A percentile compares a stretch with the other conserved stretches of the same genome.
Evolutionary conservation across 2,113 vertebrate genomes (phyloP).

Genomic region (Eira barbara): DNA sequence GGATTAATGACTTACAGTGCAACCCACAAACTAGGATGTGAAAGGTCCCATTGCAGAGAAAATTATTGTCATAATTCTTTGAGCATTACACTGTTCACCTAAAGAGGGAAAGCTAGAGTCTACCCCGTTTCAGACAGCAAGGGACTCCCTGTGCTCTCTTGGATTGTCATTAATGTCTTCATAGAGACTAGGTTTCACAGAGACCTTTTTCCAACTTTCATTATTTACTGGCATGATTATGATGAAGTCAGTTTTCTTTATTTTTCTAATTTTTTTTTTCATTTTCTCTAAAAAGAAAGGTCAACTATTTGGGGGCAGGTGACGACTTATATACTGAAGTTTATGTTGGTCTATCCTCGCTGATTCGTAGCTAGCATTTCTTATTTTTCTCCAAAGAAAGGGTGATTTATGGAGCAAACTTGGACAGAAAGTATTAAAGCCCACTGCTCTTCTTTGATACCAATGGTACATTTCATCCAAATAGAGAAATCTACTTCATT

Average conservation of each 20-base stretch:
- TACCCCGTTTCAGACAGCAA: neutral
- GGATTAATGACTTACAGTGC: neutral
- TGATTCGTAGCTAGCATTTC: neutral
- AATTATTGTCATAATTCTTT: neutral
- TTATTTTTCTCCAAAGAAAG: neutral
- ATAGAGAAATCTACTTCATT: constrained; percentile 25
- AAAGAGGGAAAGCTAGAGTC: neutral
- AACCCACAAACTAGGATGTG: neutral
- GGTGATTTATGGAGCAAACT: constrained; percentile 16
- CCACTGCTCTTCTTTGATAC: neutral
- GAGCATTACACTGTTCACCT: neutral
- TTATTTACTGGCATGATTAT: neutral
- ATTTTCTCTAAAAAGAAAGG: neutral
- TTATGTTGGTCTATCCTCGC: neutral
- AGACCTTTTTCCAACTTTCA: neutral
- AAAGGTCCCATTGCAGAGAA: neutral
- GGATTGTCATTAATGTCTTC: neutral
- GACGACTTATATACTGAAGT: neutral
- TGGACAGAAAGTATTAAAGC: neutral
- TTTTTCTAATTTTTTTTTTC: constrained; percentile 13
- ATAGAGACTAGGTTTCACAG: neutral
- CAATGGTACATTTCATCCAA: neutral
- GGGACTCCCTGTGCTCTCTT: neutral
- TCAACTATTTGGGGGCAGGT: neutral
- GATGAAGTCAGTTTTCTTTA: neutral